Conservation (phyloP, 2,888 invertebrate species). For the Ditula angustiorana region DNA sequence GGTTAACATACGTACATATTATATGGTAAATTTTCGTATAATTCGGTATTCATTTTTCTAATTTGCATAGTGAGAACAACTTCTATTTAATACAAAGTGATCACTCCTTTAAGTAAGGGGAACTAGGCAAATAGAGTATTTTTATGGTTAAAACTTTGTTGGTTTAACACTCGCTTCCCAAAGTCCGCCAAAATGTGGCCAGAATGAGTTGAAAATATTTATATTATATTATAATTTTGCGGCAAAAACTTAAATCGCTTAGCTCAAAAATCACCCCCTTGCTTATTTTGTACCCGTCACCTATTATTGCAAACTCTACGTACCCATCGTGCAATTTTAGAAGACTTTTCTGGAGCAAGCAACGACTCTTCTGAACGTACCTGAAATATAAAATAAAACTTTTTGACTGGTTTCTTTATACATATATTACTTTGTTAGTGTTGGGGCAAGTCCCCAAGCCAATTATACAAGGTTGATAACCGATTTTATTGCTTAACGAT, state of each 20-base stretch:
- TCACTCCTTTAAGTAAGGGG: no score
- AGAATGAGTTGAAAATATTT: neutral
- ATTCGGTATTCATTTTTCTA: no score
- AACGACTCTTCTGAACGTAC: constrained; percentile 84
- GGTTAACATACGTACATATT: no score
- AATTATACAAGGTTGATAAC: neutral
- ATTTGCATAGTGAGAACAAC: no score
- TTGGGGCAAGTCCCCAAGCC: no score
- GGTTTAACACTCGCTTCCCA: neutral
- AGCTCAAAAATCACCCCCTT: neutral
- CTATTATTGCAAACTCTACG: constrained; percentile 58
- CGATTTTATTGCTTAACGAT: neutral
- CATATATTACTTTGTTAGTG: neutral
- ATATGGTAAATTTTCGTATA: no score
- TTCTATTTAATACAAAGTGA: no score
- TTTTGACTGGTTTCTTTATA: no score
- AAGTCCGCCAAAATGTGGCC: neutral
- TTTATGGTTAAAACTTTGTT: no score
- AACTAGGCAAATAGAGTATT: no score
- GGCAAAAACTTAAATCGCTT: neutral
- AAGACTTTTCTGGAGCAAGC: constrained; percentile 70
- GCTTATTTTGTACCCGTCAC: constrained; percentile 57
- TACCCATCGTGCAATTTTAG: constrained; percentile 80
- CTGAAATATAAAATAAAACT: constrained; percentile 56
- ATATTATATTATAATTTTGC: neutral